Base-by-base conservation (phyloP, 2,113 vertebrate species). In the Tiliqua scincoides region DNA sequence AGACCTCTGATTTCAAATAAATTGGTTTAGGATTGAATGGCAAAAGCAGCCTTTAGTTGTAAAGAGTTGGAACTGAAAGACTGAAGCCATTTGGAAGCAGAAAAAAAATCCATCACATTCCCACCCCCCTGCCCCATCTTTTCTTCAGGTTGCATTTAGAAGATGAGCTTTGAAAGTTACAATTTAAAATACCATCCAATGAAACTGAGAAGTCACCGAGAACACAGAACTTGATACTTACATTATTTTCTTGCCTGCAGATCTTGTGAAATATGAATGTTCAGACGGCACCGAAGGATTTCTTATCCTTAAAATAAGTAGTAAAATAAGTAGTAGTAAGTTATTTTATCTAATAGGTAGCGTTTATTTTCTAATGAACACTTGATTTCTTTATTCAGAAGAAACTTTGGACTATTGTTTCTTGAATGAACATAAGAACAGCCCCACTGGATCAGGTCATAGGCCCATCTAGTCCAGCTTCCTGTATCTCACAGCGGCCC, bases 231-330 rank as follows among this genome's bases (percentile, higher is more conserved):
- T 87, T 3, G 30, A 32, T 35, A 93, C 86, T 88, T 94, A 97
- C 96, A 91, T 88, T 82, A 94, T 84, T 89, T 91, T 85, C 84
- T 86, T 91, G 70, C 54, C 32, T 72, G 86, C 62, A 77, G 80
- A 62, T 15, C 70, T 71, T 10, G 91, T 95, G 37, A 90, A 88
- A 79, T 95, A 93, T 52, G 23, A 54, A 37, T 61, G 35, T 18
- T 83, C 79, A 40, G 87, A 67, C 63, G 89, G 90, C 94, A 85
- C 70, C 48, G 15, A 83, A 91, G 90, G 6, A 1, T 79, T 14
- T 59, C 78, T 82, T 85, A 32, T 74, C 92, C 91, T 89, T 88
- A 85, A 89, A 89, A 73, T 9, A 77, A 83, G 63, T 54, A 82
- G 82, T 35, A 78, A 89, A 67, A 57, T 67, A n/a, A n/a, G n/a